Conservation (phyloP, 2,888 invertebrate genomes). For the Hypsopygia costalis region DNA sequence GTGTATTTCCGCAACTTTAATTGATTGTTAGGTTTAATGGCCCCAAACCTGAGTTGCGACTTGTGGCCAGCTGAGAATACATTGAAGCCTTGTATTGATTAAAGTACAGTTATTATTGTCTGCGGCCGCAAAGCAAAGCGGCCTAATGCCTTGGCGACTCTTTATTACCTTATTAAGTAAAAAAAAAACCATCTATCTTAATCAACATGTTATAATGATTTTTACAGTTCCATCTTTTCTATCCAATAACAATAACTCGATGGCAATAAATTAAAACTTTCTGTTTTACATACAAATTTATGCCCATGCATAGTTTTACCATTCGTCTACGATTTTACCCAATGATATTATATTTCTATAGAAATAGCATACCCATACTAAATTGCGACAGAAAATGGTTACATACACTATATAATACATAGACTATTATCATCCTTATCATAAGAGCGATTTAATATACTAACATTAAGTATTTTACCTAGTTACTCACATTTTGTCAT, state of each 20-base stretch:
- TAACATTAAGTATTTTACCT: no score
- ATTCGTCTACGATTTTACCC: no score
- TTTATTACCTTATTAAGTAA: background rate
- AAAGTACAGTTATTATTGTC: slow-evolving; percentile 46
- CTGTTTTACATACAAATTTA: background rate
- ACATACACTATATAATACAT: no score
- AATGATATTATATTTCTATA: no score
- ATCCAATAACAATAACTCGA: background rate
- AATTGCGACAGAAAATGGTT: no score
- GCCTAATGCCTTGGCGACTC: background rate
- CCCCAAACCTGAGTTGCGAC: slow-evolving; percentile 5
- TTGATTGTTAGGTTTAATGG: slow-evolving; percentile 7
- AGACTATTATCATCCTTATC: no score
- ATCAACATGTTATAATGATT: background rate
- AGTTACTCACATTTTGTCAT: no score
- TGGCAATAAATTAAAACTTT: background rate
- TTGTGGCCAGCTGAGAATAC: slow-evolving; percentile 10
- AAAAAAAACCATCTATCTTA: background rate
- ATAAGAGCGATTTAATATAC: no score
- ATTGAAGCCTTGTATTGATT: slow-evolving; percentile 20
- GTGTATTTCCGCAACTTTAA: background rate
- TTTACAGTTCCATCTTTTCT: background rate
- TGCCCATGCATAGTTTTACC: no score
- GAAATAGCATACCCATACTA: no score
- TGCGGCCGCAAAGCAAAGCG: slow-evolving; percentile 26